Conservation (phyloP, 2,797 vertebrate species). For the Esox masquinongy region DNA sequence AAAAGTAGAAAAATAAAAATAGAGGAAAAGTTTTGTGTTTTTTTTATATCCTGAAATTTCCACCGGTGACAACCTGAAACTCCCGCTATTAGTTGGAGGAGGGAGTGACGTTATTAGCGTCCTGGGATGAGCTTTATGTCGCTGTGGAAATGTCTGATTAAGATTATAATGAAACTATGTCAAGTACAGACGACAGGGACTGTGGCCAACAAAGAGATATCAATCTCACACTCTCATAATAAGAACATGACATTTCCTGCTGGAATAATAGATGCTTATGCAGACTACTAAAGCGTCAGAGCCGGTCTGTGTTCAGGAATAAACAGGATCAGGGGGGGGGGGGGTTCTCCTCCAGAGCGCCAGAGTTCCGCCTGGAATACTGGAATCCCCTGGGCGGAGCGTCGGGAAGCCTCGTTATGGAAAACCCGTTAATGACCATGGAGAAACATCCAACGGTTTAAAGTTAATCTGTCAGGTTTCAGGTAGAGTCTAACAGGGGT, state of each 20-base stretch:
- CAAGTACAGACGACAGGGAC: constrained; percentile 63
- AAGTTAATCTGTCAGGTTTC: constrained; percentile 35
- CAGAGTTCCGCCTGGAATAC: constrained; percentile 62
- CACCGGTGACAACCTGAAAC: constrained; percentile 77
- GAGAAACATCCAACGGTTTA: constrained; percentile 41
- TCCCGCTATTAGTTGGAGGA: constrained; percentile 60
- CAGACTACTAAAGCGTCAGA: constrained; percentile 53
- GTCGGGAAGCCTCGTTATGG: constrained; percentile 54
- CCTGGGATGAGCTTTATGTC: constrained; percentile 64
- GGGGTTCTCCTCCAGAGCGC: constrained; percentile 54
- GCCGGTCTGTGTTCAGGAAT: constrained; percentile 51
- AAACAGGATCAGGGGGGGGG: constrained; percentile 33
- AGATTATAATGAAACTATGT: constrained; percentile 66
- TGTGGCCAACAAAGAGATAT: constrained; percentile 63
- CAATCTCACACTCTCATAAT: constrained; percentile 59
- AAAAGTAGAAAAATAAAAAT: constrained; percentile 45
- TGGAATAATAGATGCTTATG: constrained; percentile 66
- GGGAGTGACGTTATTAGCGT: constrained; percentile 55
- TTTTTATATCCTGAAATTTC: constrained; percentile 69
- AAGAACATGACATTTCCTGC: constrained; percentile 65
- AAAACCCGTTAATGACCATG: constrained; percentile 60
- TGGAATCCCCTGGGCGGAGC: constrained; percentile 54
- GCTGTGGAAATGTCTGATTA: constrained; percentile 75
- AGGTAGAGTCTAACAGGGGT: constrained; percentile 22
- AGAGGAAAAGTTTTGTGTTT: constrained; percentile 42